Evolutionary conservation across 2,113 vertebrate genomes (phyloP), one percentile per base, ranked within the genome.

Genomic region (Megalops atlanticus): DNA sequence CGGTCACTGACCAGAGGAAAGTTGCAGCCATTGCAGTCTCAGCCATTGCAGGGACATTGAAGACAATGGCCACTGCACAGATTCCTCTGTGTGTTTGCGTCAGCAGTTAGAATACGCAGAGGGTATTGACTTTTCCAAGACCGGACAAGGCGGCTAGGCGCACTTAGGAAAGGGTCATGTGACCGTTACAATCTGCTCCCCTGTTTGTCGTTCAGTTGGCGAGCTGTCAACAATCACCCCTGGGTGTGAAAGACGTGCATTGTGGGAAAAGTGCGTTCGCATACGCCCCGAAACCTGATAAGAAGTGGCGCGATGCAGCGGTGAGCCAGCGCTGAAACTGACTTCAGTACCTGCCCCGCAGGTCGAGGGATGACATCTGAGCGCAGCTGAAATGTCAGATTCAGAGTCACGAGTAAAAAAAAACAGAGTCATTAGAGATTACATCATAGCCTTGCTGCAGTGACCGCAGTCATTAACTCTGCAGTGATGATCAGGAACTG

Each of bases 201-300:
- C 84, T 87, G 84, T 89, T 90, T 88, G 87, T 87, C 89, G n/a
- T 83, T 89, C 86, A 85, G 86, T 89, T 83, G 87, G 0, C 83
- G 78, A 79, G 79, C 85, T 82, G 87, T 91, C 89, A 88, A 88
- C 88, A 88, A 82, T 85, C 87, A 83, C 58, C 43, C 49, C 10
- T 36, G 70, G 77, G 38, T 47, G 38, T 70, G 24, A 41, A 35
- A 54, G n/a, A 77, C 16, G 27, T n/a, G n/a, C n/a, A n/a, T n/a
- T n/a, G n/a, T n/a, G n/a, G n/a, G 49, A 82, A 47, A 64, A 52
- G 14, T 12, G 38, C 21, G 43, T 14, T 35, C 16, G 38, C 11
- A 27, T 24, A 41, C 12, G 41, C 41, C 41, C 52, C 31, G 0
- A 77, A 77, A 54, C 21, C 33, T 27, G 31, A 40, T 16, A 77